Conservation (phyloP, 2,797 vertebrate genomes). For the Balearica regulorum region DNA sequence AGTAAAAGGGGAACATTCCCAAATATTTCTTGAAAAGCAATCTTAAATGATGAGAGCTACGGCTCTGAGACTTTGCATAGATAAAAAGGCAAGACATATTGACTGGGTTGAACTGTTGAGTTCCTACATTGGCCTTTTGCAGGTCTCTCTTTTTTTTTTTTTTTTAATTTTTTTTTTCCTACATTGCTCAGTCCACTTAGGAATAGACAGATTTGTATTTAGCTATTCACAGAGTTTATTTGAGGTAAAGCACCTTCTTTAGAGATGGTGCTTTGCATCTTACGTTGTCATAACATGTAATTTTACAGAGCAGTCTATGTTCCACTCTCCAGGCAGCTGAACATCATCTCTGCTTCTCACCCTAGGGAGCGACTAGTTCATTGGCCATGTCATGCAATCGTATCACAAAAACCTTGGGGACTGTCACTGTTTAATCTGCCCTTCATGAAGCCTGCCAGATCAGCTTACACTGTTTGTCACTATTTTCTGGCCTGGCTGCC, state of each 20-base stretch:
- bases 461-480: slow-evolving; percentile 33
- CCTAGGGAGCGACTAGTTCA: slow-evolving; percentile 31
- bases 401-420: slow-evolving; percentile 50
- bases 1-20: not conserved
- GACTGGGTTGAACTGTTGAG: not conserved
- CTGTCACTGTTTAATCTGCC: slow-evolving; percentile 48
- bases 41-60: not conserved
- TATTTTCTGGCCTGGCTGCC: slow-evolving; percentile 18
- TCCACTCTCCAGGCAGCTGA: not conserved
- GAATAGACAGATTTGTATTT: not conserved
- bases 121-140: not conserved
- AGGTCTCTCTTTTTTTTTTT: not conserved
- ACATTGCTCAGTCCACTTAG: not conserved
- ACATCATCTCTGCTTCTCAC: slow-evolving; percentile 9
- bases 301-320: not conserved
- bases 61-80: not conserved
- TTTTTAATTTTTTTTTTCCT: not conserved
- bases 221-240: not conserved
- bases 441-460: slow-evolving; percentile 51
- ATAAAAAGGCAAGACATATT: not conserved
- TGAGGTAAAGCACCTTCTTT: slow-evolving; percentile 11
- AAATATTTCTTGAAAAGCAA: not conserved
- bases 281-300: not conserved
- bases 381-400: slow-evolving; percentile 37
- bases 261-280: not conserved